Percentiles rank a stretch among this genome's conserved stretches.
Evolutionary conservation across 2,888 invertebrate genomes (phyloP).

Genomic region (Dysmachus trigonus): DNA sequence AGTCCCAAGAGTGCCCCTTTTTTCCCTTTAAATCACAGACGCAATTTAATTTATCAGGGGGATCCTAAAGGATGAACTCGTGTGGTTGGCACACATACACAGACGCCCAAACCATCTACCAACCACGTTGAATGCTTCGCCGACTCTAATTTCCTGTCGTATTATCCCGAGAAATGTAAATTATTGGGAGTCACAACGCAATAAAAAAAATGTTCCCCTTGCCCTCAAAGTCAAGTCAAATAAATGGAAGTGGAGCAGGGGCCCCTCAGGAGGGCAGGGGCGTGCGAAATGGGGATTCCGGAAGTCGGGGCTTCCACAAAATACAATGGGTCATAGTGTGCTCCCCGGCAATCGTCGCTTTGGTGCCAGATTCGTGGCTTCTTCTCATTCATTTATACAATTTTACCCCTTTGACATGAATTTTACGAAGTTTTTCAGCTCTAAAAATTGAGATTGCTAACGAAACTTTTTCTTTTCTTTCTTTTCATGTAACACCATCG

Average conservation of each 20-base stretch:
- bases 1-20: not conserved
- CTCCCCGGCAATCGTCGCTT: not conserved
- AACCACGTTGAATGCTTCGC: not conserved
- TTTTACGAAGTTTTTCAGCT: not conserved
- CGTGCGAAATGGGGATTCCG: not conserved
- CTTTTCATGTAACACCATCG: slow-evolving; percentile 4
- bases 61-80: not conserved
- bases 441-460: slow-evolving; percentile 11
- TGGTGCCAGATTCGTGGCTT: not conserved
- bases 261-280: not conserved
- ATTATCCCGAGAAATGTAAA: not conserved
- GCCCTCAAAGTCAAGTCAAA: not conserved
- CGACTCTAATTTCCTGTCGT: not conserved
- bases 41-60: not conserved
- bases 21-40: not conserved
- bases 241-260: not conserved
- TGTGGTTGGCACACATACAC: not conserved
- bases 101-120: not conserved
- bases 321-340: not conserved
- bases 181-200: not conserved
- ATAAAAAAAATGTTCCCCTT: not conserved
- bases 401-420: not conserved
- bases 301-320: not conserved
- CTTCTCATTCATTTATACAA: not conserved
- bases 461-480: not conserved